These are phyloP conservation scores for Amphipyra berbera DNA, from an alignment of 2,888 invertebrate species.

Conservation along the genomic window DNA sequence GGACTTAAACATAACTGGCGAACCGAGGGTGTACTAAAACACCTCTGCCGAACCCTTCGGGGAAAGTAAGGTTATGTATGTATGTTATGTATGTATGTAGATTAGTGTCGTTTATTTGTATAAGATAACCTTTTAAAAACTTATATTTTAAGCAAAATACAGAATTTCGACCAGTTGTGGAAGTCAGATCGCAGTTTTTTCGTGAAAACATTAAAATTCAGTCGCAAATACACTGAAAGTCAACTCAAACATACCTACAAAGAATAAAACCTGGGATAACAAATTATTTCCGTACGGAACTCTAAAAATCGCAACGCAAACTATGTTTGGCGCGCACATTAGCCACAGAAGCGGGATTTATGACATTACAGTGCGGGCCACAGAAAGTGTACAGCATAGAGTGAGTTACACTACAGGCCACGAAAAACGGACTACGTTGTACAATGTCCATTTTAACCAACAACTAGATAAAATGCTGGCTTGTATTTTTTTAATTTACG, in stretches of 20 bases:
- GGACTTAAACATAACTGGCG: too few species aligned
- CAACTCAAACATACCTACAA: not conserved
- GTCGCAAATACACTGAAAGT: too few species aligned
- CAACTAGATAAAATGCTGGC: constrained; percentile 4
- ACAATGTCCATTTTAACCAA: constrained; percentile 22
- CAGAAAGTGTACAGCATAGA: constrained; percentile 17
- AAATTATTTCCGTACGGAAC: constrained; percentile 26
- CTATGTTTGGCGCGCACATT: constrained; percentile 34
- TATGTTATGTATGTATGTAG: too few species aligned
- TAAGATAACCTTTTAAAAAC: too few species aligned
- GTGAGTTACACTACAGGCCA: constrained; percentile 19
- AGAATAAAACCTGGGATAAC: constrained; percentile 8
- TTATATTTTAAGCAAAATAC: too few species aligned
- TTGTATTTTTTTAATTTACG: constrained; percentile 11
- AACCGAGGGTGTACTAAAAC: too few species aligned
- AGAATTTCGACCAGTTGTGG: too few species aligned
- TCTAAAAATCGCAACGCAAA: constrained; percentile 19
- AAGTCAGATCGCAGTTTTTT: too few species aligned
- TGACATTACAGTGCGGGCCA: constrained; percentile 30
- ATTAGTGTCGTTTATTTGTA: too few species aligned
- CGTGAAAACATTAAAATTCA: too few species aligned
- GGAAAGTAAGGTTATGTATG: too few species aligned
- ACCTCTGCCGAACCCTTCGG: too few species aligned
- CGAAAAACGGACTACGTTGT: constrained; percentile 14
- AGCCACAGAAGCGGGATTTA: constrained; percentile 46